Evolutionary conservation across 2,113 vertebrate species (phyloP), one percentile per base, ranked within the genome.

Genomic region (Abramis brama): DNA sequence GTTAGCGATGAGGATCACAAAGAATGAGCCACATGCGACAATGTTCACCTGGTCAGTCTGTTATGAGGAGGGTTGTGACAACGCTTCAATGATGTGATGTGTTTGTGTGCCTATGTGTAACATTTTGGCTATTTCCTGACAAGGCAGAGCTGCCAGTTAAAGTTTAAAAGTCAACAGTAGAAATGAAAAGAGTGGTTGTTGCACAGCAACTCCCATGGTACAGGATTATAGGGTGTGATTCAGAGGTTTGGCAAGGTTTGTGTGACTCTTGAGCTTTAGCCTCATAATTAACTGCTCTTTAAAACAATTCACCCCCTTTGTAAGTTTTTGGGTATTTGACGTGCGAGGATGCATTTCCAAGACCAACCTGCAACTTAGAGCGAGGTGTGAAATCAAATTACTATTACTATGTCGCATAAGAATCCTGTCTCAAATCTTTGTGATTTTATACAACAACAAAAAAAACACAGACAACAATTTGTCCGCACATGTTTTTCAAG

Each of bases 361-460:
- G 74, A 75, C 79, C 66, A 68, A 81, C 73, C 77, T 64, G 55
- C 55, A 84, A 82, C 62, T 87, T 73, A 83, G 43, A 36, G 19
- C 17, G 25, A 88, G 85, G 87, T 83, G 85, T 88, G 89, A 86
- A 86, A 90, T 86, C 66, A 88, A 90, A 82, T 82, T 82, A 39
- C 33, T 64, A 85, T 84, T 85, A 87, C 74, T 83, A 85, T 73
- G 81, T 83, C 27, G 50, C 68, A 73, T 81, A 64, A 81, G 83
- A 86, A 71, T 68, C 76, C 77, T 57, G 50, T 84, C 86, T 84
- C 76, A 76, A 75, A 75, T 87, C 85, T 81, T 68, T 82, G 62
- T 73, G 75, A 83, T 87, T 86, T 79, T 13, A 71, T 74, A 39
- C 1, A 6, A 39, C 6, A 39, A 39, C 7, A 39, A 39, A 1